A percentile compares a stretch with the other conserved stretches of the same genome.
Conservation (phyloP, 2,113 vertebrate genomes). For the Oncorhynchus kisutch region DNA sequence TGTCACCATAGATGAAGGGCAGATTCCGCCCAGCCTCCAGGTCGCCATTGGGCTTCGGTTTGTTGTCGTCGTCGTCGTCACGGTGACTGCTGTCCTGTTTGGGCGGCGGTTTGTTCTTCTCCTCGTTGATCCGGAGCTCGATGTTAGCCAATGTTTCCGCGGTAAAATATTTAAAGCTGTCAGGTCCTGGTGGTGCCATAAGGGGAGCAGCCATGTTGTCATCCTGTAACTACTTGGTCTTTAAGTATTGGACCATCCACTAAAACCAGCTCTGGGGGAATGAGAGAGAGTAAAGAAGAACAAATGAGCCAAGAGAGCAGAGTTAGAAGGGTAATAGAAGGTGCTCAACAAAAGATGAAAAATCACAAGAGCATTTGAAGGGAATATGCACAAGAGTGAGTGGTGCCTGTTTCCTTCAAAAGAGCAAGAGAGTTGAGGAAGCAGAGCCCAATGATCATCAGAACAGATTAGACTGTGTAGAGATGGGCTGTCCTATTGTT, state of each 20-base stretch:
- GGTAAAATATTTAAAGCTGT: slow-evolving; percentile 96
- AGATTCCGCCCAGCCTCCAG: slow-evolving; percentile 94
- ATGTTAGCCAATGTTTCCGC: slow-evolving; percentile 92
- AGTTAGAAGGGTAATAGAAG: too few relatives aligned
- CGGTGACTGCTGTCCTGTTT: slow-evolving; percentile 97
- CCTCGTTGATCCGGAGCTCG: slow-evolving; percentile 89
- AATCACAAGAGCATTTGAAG: too few relatives aligned
- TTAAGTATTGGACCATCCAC: slow-evolving; percentile 79
- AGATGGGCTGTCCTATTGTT: too few relatives aligned
- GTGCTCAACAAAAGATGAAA: too few relatives aligned
- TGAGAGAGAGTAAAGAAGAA: too few relatives aligned
- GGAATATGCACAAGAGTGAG: too few relatives aligned
- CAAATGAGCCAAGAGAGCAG: too few relatives aligned
- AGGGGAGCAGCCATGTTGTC: slow-evolving; percentile 95
- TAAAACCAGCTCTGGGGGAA: slow-evolving; percentile 79
- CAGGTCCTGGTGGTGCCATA: slow-evolving; percentile 97
- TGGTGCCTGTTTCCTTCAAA: too few relatives aligned
- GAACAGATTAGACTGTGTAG: too few relatives aligned
- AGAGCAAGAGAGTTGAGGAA: too few relatives aligned
- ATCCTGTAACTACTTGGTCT: slow-evolving; percentile 94
- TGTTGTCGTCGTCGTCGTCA: slow-evolving; percentile 92
- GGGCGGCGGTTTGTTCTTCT: slow-evolving; percentile 92
- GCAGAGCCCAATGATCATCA: too few relatives aligned
- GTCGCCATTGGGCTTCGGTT: slow-evolving; percentile 91
- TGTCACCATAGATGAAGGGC: slow-evolving; percentile 97